phyloP scores from a whole-genome alignment of 2,888 invertebrate genomes.

The Linnaemya tessellans region DNA sequence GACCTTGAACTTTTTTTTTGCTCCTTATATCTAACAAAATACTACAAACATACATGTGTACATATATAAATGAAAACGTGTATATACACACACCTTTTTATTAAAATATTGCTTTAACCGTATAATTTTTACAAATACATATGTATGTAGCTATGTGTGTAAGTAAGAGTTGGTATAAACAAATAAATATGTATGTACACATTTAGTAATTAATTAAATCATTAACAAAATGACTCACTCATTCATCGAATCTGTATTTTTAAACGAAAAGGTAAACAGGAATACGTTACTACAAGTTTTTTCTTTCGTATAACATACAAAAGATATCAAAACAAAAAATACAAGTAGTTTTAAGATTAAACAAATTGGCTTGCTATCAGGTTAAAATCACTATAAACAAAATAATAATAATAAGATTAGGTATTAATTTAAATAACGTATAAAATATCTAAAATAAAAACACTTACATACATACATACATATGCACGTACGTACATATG shows the following conservation, averaged over 20 bases:
- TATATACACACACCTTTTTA: neutral
- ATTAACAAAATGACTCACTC: constrained; percentile 59
- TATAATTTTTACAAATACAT: constrained; percentile 44
- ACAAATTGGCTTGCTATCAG: constrained; percentile 65
- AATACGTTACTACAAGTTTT: neutral
- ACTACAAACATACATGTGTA: constrained; percentile 4
- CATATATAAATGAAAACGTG: neutral
- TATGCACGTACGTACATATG: neutral
- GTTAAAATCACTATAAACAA: constrained; percentile 60
- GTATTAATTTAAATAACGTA: constrained; percentile 27
- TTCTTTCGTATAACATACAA: constrained; percentile 16
- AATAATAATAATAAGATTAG: constrained; percentile 38
- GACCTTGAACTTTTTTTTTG: constrained; percentile 66
- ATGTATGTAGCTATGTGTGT: neutral
- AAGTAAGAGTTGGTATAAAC: no score
- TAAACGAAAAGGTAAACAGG: neutral
- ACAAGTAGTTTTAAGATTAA: constrained; percentile 24
- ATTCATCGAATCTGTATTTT: neutral
- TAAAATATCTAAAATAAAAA: constrained; percentile 22
- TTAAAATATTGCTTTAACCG: constrained; percentile 14
- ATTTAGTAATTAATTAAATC: constrained; percentile 51
- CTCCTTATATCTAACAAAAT: constrained; percentile 47
- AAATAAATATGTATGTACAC: neutral
- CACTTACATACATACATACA: neutral
- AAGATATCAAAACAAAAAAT: constrained; percentile 12